Evolutionary conservation across 2,113 vertebrate species (phyloP).

Genomic region (Gymnocephalus cernua): DNA sequence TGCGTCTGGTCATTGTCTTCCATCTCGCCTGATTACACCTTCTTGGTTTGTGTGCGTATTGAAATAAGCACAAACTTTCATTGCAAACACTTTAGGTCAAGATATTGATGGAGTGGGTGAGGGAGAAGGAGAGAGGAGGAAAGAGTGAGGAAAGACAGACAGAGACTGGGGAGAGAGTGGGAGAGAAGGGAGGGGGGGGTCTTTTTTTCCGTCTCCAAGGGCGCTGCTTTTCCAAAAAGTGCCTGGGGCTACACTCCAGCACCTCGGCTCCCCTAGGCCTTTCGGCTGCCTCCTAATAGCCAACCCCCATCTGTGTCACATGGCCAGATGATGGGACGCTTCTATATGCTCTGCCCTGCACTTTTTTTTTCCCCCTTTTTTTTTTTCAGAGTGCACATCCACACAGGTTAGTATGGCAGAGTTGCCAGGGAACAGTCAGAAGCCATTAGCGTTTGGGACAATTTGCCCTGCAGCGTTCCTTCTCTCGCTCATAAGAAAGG

Average conservation of each 20-base stretch:
- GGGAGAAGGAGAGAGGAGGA: slow-evolving; percentile 61
- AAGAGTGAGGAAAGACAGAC: slow-evolving; percentile 53
- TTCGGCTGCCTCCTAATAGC: slow-evolving; percentile 97
- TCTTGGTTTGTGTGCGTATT: slow-evolving; percentile 36
- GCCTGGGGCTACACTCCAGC: slow-evolving; percentile 97
- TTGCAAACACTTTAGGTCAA: slow-evolving; percentile 77
- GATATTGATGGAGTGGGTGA: slow-evolving; percentile 58
- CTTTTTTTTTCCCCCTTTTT: slow-evolving; percentile 70
- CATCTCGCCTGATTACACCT: slow-evolving; percentile 64
- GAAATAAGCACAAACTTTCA: slow-evolving; percentile 73
- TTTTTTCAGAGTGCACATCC: slow-evolving; percentile 90
- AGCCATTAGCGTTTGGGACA: slow-evolving; percentile 99
- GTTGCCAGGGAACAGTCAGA: slow-evolving; percentile 99
- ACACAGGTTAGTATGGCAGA: slow-evolving; percentile 98
- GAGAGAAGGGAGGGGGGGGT: slow-evolving; percentile 55
- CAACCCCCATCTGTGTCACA: slow-evolving; percentile 89
- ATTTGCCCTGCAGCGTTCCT: slow-evolving; percentile 98
- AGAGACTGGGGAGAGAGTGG: slow-evolving; percentile 72
- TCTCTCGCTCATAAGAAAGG: slow-evolving; percentile 93
- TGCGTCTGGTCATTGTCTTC: slow-evolving; percentile 68
- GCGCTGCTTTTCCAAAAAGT: slow-evolving; percentile 96
- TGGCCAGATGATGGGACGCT: slow-evolving; percentile 88
- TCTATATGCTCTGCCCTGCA: slow-evolving; percentile 84
- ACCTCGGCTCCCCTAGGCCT: slow-evolving; percentile 99
- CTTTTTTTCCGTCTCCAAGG: slow-evolving; percentile 88